A percentile compares a stretch with the other conserved stretches of the same genome.
These are phyloP conservation scores for Tryphoninae sp. DNA, from an alignment of 2,888 invertebrate species.

Conservation along the genomic window DNA sequence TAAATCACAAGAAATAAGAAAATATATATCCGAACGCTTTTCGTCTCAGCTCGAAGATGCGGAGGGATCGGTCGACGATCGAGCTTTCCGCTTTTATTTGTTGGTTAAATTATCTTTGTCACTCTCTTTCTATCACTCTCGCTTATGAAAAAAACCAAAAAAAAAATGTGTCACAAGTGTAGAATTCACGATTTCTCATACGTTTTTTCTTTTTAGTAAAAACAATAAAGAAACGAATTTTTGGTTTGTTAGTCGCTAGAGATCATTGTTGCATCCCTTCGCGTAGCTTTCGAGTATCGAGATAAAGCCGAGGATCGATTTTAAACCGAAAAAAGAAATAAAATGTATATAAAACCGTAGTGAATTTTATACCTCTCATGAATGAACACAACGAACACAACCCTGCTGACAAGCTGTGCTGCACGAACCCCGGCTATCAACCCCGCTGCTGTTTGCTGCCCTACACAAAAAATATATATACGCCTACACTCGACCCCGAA, in stretches of 20 bases:
- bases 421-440: slow-evolving; percentile 81
- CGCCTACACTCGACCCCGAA: slow-evolving; percentile 74
- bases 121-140: slow-evolving; percentile 14
- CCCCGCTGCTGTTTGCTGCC: slow-evolving; percentile 81
- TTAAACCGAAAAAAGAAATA: slow-evolving; percentile 66
- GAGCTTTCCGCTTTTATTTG: slow-evolving; percentile 1
- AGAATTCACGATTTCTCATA: slow-evolving; percentile 26
- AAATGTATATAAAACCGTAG: slow-evolving; percentile 66
- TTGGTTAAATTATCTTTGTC: not conserved
- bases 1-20: slow-evolving; percentile 37
- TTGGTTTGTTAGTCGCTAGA: not conserved
- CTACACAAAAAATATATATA: slow-evolving; percentile 66
- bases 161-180: slow-evolving; percentile 14
- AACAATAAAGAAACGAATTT: slow-evolving; percentile 17
- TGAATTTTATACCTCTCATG: slow-evolving; percentile 75
- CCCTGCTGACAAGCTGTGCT: slow-evolving; percentile 82
- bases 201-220: not conserved
- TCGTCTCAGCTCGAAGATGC: slow-evolving; percentile 46
- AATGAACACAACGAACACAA: slow-evolving; percentile 80
- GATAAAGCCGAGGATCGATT: slow-evolving; percentile 69
- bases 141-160: not conserved
- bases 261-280: slow-evolving; percentile 35
- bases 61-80: slow-evolving; percentile 37
- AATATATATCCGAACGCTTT: slow-evolving; percentile 45
- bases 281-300: slow-evolving; percentile 59